Evolutionary conservation across 1,140 invertebrate species (phyloP).

Genomic region (Lasioglossum baleicum): DNA sequence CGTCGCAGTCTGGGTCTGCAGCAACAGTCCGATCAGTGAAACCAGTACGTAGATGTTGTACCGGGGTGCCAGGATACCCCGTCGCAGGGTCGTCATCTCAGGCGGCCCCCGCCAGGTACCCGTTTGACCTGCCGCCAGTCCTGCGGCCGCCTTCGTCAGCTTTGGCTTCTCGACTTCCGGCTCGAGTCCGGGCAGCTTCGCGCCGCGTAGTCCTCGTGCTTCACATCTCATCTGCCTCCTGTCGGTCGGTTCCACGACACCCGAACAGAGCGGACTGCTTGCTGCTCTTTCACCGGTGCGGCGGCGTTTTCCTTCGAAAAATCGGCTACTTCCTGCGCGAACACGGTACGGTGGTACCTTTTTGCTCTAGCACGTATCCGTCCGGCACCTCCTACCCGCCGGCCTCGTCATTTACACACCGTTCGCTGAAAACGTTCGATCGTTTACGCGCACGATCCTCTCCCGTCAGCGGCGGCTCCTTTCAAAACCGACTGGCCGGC

Average conservation of each 20-base stretch:
- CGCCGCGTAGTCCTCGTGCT: conserved; percentile 53
- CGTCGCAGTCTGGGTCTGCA: conserved; percentile 65
- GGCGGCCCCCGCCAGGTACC: conserved; percentile 69
- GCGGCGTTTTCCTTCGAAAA: background rate
- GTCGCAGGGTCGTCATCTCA: conserved; percentile 75
- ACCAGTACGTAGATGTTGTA: conserved; percentile 67
- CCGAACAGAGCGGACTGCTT: too few relatives aligned
- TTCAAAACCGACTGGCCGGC: background rate
- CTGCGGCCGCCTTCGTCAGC: conserved; percentile 35
- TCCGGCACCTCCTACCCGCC: conserved; percentile 6
- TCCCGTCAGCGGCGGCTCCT: conserved; percentile 4
- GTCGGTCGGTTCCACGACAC: conserved; percentile 13
- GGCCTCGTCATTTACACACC: conserved; percentile 34
- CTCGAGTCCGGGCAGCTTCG: conserved; percentile 50
- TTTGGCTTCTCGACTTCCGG: conserved; percentile 47
- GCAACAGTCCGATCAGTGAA: conserved; percentile 63
- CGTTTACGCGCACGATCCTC: conserved; percentile 22
- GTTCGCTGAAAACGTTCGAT: conserved; percentile 32
- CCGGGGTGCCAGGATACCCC: conserved; percentile 68
- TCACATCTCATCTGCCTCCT: conserved; percentile 71
- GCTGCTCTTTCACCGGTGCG: background rate
- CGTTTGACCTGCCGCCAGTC: conserved; percentile 46
- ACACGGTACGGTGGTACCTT: too few relatives aligned
- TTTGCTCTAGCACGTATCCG: conserved; percentile 14
- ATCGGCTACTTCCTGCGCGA: too few relatives aligned